Percentiles rank a stretch among this genome's conserved stretches.
Evolutionary conservation across 1,140 invertebrate species (phyloP).

Genomic region (Branchinecta lynchi): DNA sequence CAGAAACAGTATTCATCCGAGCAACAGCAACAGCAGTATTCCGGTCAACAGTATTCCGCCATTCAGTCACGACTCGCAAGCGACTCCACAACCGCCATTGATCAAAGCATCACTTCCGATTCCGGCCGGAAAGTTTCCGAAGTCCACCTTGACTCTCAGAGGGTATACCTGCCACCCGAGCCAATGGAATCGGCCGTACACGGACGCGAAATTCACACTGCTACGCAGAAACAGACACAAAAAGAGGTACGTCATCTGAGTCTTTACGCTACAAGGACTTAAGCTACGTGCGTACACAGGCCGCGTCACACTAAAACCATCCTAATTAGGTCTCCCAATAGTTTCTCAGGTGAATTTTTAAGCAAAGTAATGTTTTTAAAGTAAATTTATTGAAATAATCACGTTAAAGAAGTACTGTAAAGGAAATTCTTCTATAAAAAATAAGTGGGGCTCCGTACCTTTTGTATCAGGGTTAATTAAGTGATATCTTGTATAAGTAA

Average conservation of each 20-base stretch:
- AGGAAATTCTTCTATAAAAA: no score
- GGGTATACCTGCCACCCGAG: conserved; percentile 19
- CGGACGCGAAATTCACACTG: conserved; percentile 68
- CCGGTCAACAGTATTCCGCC: not conserved
- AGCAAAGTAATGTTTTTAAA: no score
- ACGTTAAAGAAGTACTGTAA: no score
- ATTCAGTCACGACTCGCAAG: not conserved
- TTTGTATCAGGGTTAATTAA: no score
- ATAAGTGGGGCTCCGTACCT: no score
- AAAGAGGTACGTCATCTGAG: conserved; percentile 46
- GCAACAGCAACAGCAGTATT: not conserved
- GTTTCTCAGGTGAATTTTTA: no score
- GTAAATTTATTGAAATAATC: no score
- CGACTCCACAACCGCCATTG: not conserved
- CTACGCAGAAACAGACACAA: conserved; percentile 74
- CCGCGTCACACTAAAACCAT: no score
- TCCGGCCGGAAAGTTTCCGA: conserved; percentile 22
- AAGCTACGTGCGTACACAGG: no score
- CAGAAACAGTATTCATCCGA: not conserved
- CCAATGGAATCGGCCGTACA: conserved; percentile 63
- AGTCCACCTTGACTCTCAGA: conserved; percentile 20
- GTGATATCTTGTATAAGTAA: no score
- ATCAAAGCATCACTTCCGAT: conserved; percentile 15
- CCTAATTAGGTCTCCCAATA: no score
- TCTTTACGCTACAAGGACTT: no score